These are phyloP conservation scores for Ecdyonurus torrentis DNA, from an alignment of 2,888 invertebrate species.

Conservation along the genomic window DNA sequence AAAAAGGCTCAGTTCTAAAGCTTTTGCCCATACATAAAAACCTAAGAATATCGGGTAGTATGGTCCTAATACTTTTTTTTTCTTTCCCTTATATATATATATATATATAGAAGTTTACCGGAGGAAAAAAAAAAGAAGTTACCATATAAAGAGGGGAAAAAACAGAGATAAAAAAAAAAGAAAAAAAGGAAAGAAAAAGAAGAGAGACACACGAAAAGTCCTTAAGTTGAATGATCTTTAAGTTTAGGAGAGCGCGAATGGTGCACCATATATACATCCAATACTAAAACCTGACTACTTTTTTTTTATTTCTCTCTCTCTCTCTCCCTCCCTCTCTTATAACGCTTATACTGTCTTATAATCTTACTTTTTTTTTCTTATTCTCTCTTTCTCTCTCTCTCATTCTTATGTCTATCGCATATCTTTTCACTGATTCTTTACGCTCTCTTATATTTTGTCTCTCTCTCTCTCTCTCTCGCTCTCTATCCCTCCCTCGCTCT, in stretches of 20 bases:
- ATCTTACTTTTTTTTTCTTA: too few species aligned
- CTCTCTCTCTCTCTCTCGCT: neutral
- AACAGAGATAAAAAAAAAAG: neutral
- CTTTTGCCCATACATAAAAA: too few species aligned
- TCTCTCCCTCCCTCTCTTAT: neutral
- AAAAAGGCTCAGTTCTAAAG: too few species aligned
- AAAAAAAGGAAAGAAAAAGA: neutral
- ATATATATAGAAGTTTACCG: neutral
- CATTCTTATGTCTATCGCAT: too few species aligned
- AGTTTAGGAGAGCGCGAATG: neutral
- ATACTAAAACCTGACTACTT: neutral
- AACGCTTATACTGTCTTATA: too few species aligned
- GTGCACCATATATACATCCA: neutral
- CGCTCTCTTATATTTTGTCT: neutral
- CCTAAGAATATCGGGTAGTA: neutral
- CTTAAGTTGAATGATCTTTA: conserved; percentile 2
- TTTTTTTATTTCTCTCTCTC: neutral
- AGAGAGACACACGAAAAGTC: conserved; percentile 2
- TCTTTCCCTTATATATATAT: too few species aligned
- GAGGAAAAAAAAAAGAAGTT: neutral
- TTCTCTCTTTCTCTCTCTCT: too few species aligned
- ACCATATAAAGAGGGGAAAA: neutral
- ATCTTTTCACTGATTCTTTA: too few species aligned
- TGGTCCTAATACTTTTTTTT: too few species aligned
- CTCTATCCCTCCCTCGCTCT: too few species aligned